Percentiles rank a stretch among this genome's conserved stretches.
Evolutionary conservation across 2,888 invertebrate genomes (phyloP).

Genomic region (Sympetrum striolatum): DNA sequence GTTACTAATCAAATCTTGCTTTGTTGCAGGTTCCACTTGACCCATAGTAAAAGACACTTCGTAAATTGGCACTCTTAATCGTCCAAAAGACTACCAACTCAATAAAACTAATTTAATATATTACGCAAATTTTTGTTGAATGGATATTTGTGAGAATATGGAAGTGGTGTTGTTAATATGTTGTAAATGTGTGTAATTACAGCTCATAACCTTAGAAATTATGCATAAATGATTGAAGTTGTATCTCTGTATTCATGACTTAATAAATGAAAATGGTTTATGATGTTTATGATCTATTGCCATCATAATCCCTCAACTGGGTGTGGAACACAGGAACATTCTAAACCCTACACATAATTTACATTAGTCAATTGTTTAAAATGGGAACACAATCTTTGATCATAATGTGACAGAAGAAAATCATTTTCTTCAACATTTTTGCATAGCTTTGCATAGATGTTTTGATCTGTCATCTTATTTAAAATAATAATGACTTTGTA

Average conservation of each 20-base stretch:
- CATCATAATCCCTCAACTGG: too few species aligned
- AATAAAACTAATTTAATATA: not conserved
- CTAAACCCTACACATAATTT: too few species aligned
- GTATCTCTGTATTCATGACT: not conserved
- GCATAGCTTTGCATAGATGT: too few species aligned
- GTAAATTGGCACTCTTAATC: not conserved
- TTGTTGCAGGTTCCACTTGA: not conserved
- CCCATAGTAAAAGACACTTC: not conserved
- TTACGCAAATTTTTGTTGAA: not conserved
- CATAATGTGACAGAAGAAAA: too few species aligned
- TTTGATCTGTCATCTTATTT: too few species aligned
- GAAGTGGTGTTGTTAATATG: not conserved
- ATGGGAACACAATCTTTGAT: too few species aligned
- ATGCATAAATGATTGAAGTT: not conserved
- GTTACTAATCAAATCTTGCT: too few species aligned
- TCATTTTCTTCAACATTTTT: too few species aligned
- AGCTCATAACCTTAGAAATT: not conserved
- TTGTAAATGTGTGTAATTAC: not conserved
- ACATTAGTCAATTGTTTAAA: too few species aligned
- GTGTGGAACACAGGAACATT: too few species aligned
- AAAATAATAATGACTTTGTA: too few species aligned
- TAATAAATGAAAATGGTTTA: not conserved
- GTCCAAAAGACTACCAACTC: not conserved
- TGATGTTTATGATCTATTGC: not conserved
- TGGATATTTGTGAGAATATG: not conserved